phyloP scores from a whole-genome alignment of 2,797 vertebrate species.

The Linurgus olivaceus region DNA sequence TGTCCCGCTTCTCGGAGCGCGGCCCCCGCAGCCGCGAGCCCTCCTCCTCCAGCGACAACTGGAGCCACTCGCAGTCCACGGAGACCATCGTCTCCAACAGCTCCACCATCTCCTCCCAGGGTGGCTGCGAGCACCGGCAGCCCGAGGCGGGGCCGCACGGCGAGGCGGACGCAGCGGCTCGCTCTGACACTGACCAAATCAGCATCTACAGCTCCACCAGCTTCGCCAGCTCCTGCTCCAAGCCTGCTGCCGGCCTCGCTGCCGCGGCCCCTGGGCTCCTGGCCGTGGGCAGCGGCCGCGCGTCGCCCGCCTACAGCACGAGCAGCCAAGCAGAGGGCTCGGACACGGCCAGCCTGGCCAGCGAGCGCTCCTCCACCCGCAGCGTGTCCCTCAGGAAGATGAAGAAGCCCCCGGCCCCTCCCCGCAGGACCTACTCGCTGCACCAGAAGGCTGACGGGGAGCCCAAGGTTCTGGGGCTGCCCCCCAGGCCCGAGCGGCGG shows the following conservation, averaged over 20 bases:
- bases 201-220: slow-evolving; percentile 71
- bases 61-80: slow-evolving; percentile 90
- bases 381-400: slow-evolving; percentile 90
- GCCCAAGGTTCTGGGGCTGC: slow-evolving; percentile 68
- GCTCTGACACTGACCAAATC: slow-evolving; percentile 45
- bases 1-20: slow-evolving; percentile 78
- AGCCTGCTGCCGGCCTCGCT: slow-evolving; percentile 22
- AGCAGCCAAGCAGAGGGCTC: slow-evolving; percentile 72
- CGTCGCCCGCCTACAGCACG: slow-evolving; percentile 61
- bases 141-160: neutral
- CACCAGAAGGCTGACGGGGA: slow-evolving; percentile 68
- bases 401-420: slow-evolving; percentile 86
- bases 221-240: slow-evolving; percentile 44
- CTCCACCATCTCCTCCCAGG: slow-evolving; percentile 86
- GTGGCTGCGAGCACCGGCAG: slow-evolving; percentile 75
- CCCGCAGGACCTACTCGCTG: slow-evolving; percentile 86
- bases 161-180: fast-evolving
- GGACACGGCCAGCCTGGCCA: slow-evolving; percentile 77
- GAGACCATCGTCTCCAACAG: slow-evolving; percentile 89
- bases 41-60: slow-evolving; percentile 83
- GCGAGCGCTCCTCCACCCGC: slow-evolving; percentile 78
- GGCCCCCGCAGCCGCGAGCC: slow-evolving; percentile 75
- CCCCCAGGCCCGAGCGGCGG: slow-evolving; percentile 72
- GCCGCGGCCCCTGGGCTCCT: neutral
- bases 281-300: slow-evolving; percentile 39